phyloP scores from a whole-genome alignment of 2,797 vertebrate species.

The Ptychobarbus kaznakovi region DNA sequence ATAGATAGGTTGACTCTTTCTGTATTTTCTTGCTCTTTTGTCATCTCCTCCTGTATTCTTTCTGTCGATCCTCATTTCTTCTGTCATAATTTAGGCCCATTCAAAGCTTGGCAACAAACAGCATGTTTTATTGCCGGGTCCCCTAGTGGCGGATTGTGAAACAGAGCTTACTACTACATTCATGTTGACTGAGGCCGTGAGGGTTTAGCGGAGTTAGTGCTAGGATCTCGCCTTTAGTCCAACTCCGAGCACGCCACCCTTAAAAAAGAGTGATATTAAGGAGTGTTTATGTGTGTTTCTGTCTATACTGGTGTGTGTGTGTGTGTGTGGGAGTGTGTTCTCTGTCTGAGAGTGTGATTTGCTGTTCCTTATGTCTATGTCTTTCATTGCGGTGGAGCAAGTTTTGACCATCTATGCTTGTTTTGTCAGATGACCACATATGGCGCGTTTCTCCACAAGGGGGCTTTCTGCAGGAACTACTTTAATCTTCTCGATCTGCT shows the following conservation, averaged over 20 bases:
- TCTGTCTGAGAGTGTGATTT: neutral
- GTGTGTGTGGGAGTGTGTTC: neutral
- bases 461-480: conserved; percentile 98
- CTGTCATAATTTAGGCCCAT: neutral
- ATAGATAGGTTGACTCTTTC: conserved; percentile 45
- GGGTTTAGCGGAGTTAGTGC: conserved; percentile 72
- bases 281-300: conserved; percentile 67
- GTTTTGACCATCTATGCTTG: conserved; percentile 36
- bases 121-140: conserved; percentile 79
- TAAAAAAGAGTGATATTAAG: conserved; percentile 75
- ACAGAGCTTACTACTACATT: conserved; percentile 84
- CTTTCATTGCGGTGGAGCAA: neutral
- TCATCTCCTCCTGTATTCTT: conserved; percentile 3
- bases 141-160: conserved; percentile 73
- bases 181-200: conserved; percentile 75
- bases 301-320: conserved; percentile 42
- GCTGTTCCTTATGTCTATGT: conserved; percentile 1
- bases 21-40: conserved; percentile 22
- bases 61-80: conserved; percentile 3
- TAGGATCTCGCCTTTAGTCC: conserved; percentile 68
- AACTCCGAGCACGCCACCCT: conserved; percentile 76
- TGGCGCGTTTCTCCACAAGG: conserved; percentile 98
- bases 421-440: conserved; percentile 95
- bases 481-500: conserved; percentile 98
- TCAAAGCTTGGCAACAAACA: conserved; percentile 75